Evolutionary conservation across 2,888 invertebrate species (phyloP), one percentile per base, ranked within the genome.

Genomic region (Caenorhabditis virilis): DNA sequence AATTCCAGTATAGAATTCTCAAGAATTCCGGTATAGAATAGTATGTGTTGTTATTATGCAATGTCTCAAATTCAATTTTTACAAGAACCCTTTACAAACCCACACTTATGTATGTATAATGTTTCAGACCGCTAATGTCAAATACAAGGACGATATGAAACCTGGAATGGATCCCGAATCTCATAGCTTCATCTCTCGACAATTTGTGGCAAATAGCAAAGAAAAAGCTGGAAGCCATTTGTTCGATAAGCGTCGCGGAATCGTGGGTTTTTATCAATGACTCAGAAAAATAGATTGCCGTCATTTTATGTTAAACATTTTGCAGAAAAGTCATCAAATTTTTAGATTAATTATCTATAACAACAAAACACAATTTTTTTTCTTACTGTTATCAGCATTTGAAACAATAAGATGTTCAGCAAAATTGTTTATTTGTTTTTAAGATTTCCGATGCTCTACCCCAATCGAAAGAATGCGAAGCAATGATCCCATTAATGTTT

Each of bases 181-280:
- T 0, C 70, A 79, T 35, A 62, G 67, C 7, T 77, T 79, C 59
- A 60, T 80, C 23, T 75, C 76, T 15, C 61, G 76, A 3, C 79
- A 80, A 48, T 80, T 80, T 39, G 59, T 72, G 30, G 63, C 77
- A 9, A 77, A 76, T 39, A 61, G 69, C 4, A 64, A 66, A 18
- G 69, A 66, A 35, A 77, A 74, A 16, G 79, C 79, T 16, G 80
- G 80, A 30, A 76, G 72, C 43, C 72, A 76, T 50, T 53, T 79
- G 11, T 56, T 80, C 25, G 79, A 80, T 52, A 69, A 66, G 38
- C 51, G 73, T 30, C 43, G 72, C 50, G 55, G 61, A 15, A 61
- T 55, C 48, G 64, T 65, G 23, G 54, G 62, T 56, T 41, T 33
- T 47, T 48, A 49, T 53, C 45, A 30, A 30, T 9, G 22, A 20